Evolutionary conservation across 2,113 vertebrate genomes (phyloP).

Genomic region (Andinoacara biseriatus): DNA sequence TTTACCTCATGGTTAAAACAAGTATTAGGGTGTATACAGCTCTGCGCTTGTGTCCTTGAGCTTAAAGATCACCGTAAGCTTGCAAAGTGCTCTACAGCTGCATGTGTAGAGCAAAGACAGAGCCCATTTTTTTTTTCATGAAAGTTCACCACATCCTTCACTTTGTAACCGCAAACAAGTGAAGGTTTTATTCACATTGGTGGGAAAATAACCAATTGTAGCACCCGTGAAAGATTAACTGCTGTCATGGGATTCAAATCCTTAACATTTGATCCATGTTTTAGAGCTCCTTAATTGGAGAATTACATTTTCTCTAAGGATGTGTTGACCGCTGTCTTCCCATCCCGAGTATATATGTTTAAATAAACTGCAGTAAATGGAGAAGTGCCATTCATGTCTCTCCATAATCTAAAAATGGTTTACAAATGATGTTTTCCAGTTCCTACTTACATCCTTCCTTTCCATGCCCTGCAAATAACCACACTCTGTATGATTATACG

Average conservation of each 20-base stretch:
- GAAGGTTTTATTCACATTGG: background rate
- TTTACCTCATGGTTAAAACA: background rate
- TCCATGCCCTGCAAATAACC: background rate
- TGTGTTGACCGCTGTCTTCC: background rate
- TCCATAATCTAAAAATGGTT: slow-evolving; percentile 32
- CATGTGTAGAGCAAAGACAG: background rate
- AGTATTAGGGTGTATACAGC: background rate
- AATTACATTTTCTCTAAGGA: background rate
- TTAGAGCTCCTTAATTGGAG: background rate
- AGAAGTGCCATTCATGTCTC: slow-evolving; percentile 18
- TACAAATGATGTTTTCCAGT: slow-evolving; percentile 25
- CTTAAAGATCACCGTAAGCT: background rate
- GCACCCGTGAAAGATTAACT: background rate
- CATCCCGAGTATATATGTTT: background rate
- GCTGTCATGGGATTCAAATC: background rate
- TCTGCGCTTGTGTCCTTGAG: background rate
- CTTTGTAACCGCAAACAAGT: slow-evolving; percentile 25
- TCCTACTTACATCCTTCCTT: slow-evolving; percentile 12
- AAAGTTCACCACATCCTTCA: slow-evolving; percentile 55
- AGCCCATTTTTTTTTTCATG: background rate
- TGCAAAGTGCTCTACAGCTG: slow-evolving; percentile 26
- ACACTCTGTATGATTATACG: background rate
- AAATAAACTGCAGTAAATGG: background rate
- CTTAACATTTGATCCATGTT: background rate
- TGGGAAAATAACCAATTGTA: slow-evolving; percentile 29